Base-by-base conservation (phyloP, 1,140 invertebrate species). In the Dufourea novaeangliae region DNA sequence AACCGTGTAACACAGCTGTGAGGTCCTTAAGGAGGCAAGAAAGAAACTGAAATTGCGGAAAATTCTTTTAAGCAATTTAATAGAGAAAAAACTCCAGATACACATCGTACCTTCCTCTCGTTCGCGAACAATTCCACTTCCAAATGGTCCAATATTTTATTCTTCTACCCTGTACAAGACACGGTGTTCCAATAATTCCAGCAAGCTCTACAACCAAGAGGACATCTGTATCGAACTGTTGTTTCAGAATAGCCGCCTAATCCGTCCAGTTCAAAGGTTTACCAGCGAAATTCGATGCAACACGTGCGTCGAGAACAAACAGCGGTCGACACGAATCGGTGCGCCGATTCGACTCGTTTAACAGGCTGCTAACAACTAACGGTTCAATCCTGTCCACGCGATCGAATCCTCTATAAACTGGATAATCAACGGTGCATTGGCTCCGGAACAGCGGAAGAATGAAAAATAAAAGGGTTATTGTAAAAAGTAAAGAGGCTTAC, bases 321-420 rank as follows among this genome's bases (percentile, higher is more conserved):
- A 39, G 34, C 11, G 7, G 34, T n/a, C 34, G 46, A 25, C 34
- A 22, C 5, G 32, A 61, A 61, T 37, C 57, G 34, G 11, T 25
- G 34, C 11, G 4, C 34, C 59, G 34, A 32, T 62, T 14, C 59
- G 57, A 59, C 32, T 62, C 2, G 34, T 39, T 62, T 34, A 62
- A 41, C 59, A 62, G 20, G 20, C 32, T 39, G 54, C 50, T 32
- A 29, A 70, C 68, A n/a, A 62, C 17, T 54, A n/a, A 62, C 17
- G 20, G 12, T 61, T n/a, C n/a, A 17, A 34, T 39, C 10, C 61
- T 17, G 29, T 52, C 10, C 32, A 17, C 27, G 32, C 17, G 52
- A 32, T 39, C 44, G 25, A 50, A 32, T 20, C 20, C 17, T n/a
- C 4, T 50, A 7, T 6, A 66, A 27, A 20, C 14, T 8, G 20